Conservation (phyloP, 2,113 vertebrate genomes). For the Lucifuga dentata region DNA sequence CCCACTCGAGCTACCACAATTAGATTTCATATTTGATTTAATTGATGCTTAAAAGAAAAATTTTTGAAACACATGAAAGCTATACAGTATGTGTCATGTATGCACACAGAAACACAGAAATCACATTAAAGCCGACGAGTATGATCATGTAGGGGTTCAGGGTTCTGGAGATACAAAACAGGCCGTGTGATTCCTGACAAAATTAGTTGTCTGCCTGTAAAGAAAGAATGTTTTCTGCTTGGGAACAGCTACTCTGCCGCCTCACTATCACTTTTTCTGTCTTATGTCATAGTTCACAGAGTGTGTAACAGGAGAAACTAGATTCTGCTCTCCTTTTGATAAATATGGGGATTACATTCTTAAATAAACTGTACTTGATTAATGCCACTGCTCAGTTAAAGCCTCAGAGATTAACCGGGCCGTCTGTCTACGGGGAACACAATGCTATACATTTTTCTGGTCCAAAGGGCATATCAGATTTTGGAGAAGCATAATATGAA, state of each 20-base stretch:
- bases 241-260: constrained; percentile 6
- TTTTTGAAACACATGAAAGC: too few species aligned
- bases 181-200: constrained; percentile 56
- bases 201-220: constrained; percentile 46
- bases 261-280: constrained; percentile 35
- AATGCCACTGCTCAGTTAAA: constrained; percentile 8
- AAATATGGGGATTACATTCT: constrained; percentile 44
- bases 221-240: constrained; percentile 38
- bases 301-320: constrained; percentile 1
- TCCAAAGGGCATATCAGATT: not conserved
- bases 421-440: not conserved
- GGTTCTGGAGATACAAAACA: constrained; percentile 35
- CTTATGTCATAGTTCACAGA: constrained; percentile 33
- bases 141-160: not conserved
- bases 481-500: not conserved
- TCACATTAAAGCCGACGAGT: not conserved
- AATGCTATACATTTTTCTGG: not conserved
- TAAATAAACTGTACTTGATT: constrained; percentile 35
- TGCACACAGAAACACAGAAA: not conserved
- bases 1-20: too few species aligned
- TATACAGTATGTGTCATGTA: too few species aligned
- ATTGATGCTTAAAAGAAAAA: too few species aligned
- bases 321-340: constrained; percentile 12
- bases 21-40: too few species aligned
- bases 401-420: constrained; percentile 4